Base-by-base conservation (phyloP, 2,797 vertebrate genomes). In the Scolopax bukidnonensis region DNA sequence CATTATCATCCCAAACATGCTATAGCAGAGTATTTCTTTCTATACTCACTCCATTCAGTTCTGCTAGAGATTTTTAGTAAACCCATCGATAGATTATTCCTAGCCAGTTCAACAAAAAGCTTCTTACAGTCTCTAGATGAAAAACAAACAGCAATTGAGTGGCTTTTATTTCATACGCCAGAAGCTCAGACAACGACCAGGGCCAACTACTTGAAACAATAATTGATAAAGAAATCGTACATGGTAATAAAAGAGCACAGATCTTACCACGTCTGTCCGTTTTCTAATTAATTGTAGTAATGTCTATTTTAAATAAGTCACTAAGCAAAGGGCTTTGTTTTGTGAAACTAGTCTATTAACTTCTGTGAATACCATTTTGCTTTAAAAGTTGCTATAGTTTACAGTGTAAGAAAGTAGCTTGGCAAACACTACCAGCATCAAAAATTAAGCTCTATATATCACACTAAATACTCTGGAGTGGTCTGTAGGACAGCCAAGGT, bases 351-450 rank as follows among this genome's bases (percentile, higher is more conserved):
- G 27, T 36, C n/a, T 50, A 41, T 70, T n/a, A 80, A 24, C 8
- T 61, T 30, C 17, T 38, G 4, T 5, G 4, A 75, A 18, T 20
- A 8, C 11, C 5, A 24, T 45, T 74, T 84, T 40, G 32, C 59
- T 74, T 84, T 38, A 69, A 19, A 43, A 3, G 19, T 15, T 57
- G 19, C 15, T 63, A 6, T 11, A 61, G 16, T 16, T 45, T 20
- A 38, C 5, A 48, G 33, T 18, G 3, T 32, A 77, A 77, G 16
- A 64, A 78, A 38, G 20, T 9, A 51, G 30, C 10, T 21, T 12
- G 16, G 43, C 5, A 4, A 74, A 43, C 32, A 50, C 36, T 3
- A 67, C 1, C 1, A 3, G 6, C 7, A 33, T 13, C 2, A 78
- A 54, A 65, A 69, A 28, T 23, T 45, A 84, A 41, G 12, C 33